Evolutionary conservation across 1,140 invertebrate species (phyloP).

Genomic region (Brachystomella parvula): DNA sequence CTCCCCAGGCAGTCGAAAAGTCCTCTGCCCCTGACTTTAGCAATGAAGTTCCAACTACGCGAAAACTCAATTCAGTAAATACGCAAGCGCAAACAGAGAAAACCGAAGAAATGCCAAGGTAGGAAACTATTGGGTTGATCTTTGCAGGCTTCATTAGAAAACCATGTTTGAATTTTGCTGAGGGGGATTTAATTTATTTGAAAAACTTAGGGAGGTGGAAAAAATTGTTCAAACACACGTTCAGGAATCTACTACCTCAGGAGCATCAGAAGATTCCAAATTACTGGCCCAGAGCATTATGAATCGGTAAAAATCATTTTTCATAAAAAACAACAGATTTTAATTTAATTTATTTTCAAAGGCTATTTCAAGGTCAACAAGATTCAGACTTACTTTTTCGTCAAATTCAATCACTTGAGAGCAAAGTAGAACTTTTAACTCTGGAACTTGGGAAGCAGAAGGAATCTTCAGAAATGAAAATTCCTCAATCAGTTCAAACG

Average conservation of each 20-base stretch:
- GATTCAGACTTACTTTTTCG: background rate
- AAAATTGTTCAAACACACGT: conserved; percentile 60
- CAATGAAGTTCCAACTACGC: too few species aligned
- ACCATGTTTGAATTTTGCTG: too few species aligned
- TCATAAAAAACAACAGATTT: background rate
- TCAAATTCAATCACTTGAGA: background rate
- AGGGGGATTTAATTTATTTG: too few species aligned
- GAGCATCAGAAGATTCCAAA: background rate
- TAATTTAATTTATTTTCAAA: background rate
- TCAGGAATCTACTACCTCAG: conserved; percentile 32
- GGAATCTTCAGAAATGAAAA: background rate
- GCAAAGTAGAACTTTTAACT: background rate
- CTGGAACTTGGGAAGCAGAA: background rate
- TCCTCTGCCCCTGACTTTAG: too few species aligned
- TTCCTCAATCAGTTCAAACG: background rate
- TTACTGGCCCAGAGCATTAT: background rate
- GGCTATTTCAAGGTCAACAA: background rate
- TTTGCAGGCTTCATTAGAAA: too few species aligned
- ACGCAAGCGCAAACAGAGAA: too few species aligned
- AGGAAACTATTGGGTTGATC: too few species aligned
- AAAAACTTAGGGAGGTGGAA: too few species aligned
- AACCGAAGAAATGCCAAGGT: too few species aligned
- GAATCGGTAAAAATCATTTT: background rate
- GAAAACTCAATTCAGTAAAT: too few species aligned
- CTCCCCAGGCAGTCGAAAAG: too few species aligned